A percentile compares a stretch with the other conserved stretches of the same genome.
Conservation (phyloP, 2,113 vertebrate species). For the Apteryx mantelli region DNA sequence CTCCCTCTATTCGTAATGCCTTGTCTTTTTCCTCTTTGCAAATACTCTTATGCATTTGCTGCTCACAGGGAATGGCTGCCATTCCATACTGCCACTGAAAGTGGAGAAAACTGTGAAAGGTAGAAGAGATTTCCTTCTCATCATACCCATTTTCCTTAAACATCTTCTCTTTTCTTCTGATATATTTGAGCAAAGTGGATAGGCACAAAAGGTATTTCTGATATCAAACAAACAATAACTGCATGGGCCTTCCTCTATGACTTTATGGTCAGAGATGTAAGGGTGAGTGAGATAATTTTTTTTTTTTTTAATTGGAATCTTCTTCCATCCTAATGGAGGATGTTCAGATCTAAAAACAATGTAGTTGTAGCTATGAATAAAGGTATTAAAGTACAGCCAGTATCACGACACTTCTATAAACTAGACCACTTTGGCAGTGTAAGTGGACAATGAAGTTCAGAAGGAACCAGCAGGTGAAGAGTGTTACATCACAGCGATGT, state of each 20-base stretch:
- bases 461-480: neutral
- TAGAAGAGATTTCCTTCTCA: neutral
- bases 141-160: neutral
- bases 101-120: neutral
- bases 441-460: neutral
- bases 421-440: neutral
- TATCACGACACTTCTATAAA: neutral
- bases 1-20: too few species aligned
- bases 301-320: neutral
- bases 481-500: neutral
- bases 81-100: neutral
- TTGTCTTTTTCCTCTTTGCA: neutral
- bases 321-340: neutral
- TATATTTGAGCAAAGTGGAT: neutral
- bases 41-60: neutral
- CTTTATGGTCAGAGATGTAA: too few species aligned
- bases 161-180: neutral
- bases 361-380: neutral
- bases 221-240: neutral
- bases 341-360: neutral
- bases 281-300: too few species aligned
- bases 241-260: neutral
- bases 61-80: neutral
- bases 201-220: neutral
- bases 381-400: neutral